A percentile compares a stretch with the other conserved stretches of the same genome.
phyloP scores from a whole-genome alignment of 2,888 invertebrate species.

The Aquatica leii region DNA sequence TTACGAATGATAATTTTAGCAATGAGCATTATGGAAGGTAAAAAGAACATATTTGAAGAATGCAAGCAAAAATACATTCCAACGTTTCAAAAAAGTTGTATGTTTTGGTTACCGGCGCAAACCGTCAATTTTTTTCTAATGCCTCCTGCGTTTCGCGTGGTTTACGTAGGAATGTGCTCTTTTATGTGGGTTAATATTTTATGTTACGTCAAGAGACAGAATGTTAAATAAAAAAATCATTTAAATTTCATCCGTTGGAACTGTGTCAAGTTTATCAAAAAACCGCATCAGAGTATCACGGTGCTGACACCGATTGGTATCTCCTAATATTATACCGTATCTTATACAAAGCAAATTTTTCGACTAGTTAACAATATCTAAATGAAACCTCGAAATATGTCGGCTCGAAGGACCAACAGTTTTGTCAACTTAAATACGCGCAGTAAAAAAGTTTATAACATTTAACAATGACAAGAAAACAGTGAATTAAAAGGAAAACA shows the following conservation, averaged over 20 bases:
- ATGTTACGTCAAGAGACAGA: constrained; percentile 78
- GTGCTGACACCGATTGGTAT: too few relatives aligned
- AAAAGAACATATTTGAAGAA: constrained; percentile 74
- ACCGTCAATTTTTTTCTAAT: constrained; percentile 78
- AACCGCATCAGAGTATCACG: too few relatives aligned
- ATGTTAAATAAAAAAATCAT: not conserved
- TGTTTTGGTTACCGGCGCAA: constrained; percentile 86
- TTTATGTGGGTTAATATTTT: constrained; percentile 87
- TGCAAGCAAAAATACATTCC: constrained; percentile 74
- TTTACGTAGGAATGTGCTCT: constrained; percentile 80
- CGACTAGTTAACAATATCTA: too few relatives aligned
- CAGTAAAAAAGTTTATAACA: too few relatives aligned
- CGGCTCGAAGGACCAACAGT: too few relatives aligned
- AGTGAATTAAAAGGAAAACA: too few relatives aligned
- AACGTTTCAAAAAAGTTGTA: constrained; percentile 78
- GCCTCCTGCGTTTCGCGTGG: constrained; percentile 76
- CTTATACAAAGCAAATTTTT: too few relatives aligned
- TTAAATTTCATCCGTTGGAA: not conserved
- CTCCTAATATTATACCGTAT: too few relatives aligned
- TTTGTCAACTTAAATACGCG: too few relatives aligned
- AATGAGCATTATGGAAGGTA: constrained; percentile 77
- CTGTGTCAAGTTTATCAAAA: not conserved
- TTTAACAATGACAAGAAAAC: too few relatives aligned
- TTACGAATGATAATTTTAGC: constrained; percentile 62
- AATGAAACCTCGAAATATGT: too few relatives aligned